Conservation (phyloP, 1,140 invertebrate genomes). For the Zaprionus camerounensis region DNA sequence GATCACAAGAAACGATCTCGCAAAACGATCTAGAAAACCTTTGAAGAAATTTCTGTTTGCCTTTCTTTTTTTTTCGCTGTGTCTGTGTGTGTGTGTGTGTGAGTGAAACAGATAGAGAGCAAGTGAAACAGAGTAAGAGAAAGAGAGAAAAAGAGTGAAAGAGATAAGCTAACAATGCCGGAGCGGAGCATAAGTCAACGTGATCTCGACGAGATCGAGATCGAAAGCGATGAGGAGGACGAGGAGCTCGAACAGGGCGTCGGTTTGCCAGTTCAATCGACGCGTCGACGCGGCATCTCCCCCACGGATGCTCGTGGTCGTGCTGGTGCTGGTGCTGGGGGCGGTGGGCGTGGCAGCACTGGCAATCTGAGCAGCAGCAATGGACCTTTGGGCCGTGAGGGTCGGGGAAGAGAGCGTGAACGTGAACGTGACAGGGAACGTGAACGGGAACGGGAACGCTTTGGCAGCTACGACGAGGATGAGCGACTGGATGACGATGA, state of each 20-base stretch:
- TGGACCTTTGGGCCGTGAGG: constrained; percentile 22
- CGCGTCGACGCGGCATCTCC: constrained; percentile 31
- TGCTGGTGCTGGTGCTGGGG: constrained; percentile 7
- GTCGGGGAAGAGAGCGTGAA: not conserved
- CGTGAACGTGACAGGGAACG: constrained; percentile 47
- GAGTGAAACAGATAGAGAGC: not conserved
- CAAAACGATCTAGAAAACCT: not conserved
- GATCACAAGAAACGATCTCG: not conserved
- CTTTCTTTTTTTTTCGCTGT: constrained; percentile 13
- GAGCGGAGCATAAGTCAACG: constrained; percentile 71
- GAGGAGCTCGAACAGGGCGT: constrained; percentile 77
- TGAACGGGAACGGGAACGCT: constrained; percentile 51
- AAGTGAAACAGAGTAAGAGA: not conserved
- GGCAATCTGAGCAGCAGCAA: constrained; percentile 43
- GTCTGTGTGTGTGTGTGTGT: not conserved
- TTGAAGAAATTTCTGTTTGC: not conserved
- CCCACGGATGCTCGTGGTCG: not conserved
- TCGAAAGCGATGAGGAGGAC: constrained; percentile 79
- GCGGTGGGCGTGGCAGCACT: constrained; percentile 26
- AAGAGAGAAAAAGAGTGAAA: not conserved
- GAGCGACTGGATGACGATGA: constrained; percentile 28
- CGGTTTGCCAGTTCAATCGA: constrained; percentile 65
- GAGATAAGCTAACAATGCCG: constrained; percentile 53
- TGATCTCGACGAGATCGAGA: constrained; percentile 77
- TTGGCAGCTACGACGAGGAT: constrained; percentile 57